Evolutionary conservation across 2,113 vertebrate species (phyloP).

Genomic region (Thunnus maccoyii): DNA sequence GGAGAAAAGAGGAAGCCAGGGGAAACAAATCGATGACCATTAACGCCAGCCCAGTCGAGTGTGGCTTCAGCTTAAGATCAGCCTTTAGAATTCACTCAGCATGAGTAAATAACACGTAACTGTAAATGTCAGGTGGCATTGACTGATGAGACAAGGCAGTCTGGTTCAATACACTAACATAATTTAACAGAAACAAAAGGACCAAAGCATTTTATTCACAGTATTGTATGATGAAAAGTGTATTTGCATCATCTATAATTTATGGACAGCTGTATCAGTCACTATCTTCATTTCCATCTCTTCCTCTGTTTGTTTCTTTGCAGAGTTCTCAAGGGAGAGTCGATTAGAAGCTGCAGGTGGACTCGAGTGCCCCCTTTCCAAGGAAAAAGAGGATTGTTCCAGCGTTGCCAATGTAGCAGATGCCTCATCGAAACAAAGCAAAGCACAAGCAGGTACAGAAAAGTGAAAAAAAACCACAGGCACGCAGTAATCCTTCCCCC

Average conservation of each 20-base stretch:
- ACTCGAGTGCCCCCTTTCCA: constrained; percentile 64
- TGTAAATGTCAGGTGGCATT: constrained; percentile 50
- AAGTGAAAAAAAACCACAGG: neutral
- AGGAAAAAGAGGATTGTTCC: constrained; percentile 66
- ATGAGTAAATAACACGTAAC: constrained; percentile 39
- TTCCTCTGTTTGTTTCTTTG: constrained; percentile 29
- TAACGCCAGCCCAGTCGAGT: neutral
- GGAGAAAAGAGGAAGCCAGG: constrained; percentile 16
- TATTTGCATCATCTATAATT: neutral
- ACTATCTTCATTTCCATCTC: constrained; percentile 1
- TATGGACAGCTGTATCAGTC: neutral
- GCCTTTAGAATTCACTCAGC: constrained; percentile 40
- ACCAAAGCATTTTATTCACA: neutral
- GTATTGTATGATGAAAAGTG: neutral
- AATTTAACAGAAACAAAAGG: neutral
- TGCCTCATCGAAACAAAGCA: constrained; percentile 64
- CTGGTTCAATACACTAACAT: neutral
- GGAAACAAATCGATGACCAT: constrained; percentile 60
- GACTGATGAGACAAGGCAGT: constrained; percentile 28
- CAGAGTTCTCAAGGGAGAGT: constrained; percentile 84
- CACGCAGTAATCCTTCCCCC: neutral
- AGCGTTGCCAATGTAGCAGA: constrained; percentile 58
- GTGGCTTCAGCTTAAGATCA: constrained; percentile 37
- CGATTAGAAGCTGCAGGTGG: constrained; percentile 78
- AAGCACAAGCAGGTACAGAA: constrained; percentile 73